Conservation (phyloP, 2,888 invertebrate species). For the Apamea sordens region DNA sequence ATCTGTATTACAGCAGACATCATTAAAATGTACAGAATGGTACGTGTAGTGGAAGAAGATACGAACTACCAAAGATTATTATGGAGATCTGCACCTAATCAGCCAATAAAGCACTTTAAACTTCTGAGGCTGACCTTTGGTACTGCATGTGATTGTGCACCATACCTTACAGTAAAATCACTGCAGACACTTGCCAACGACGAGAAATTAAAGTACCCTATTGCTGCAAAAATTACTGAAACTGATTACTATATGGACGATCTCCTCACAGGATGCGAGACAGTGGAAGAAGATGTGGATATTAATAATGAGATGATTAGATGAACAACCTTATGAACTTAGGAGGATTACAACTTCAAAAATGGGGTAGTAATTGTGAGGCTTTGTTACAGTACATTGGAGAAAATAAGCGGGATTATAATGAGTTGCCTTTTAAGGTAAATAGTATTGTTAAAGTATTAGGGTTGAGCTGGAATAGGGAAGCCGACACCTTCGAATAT, state of each 20-base stretch:
- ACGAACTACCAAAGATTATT: too few relatives aligned
- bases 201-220: too few relatives aligned
- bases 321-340: not conserved
- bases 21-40: too few relatives aligned
- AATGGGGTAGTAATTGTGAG: conserved; percentile 66
- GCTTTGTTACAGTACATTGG: conserved; percentile 38
- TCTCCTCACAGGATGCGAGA: conserved; percentile 55
- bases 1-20: too few relatives aligned
- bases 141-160: too few relatives aligned
- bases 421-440: not conserved
- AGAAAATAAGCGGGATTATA: not conserved
- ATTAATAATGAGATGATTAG: conserved; percentile 45
- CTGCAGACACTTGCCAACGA: too few relatives aligned
- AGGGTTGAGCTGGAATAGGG: not conserved
- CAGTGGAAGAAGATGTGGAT: conserved; percentile 49
- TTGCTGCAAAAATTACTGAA: not conserved
- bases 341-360: conserved; percentile 51
- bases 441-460: conserved; percentile 16
- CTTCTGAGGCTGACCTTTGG: too few relatives aligned
- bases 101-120: too few relatives aligned
- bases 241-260: conserved; percentile 56
- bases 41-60: too few relatives aligned
- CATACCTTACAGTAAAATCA: too few relatives aligned
- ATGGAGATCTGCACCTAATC: too few relatives aligned
- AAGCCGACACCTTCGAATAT: conserved; percentile 7